A percentile compares a stretch with the other conserved stretches of the same genome.
Conservation (phyloP, 1,140 invertebrate species). For the Scaptomyza pallida region DNA sequence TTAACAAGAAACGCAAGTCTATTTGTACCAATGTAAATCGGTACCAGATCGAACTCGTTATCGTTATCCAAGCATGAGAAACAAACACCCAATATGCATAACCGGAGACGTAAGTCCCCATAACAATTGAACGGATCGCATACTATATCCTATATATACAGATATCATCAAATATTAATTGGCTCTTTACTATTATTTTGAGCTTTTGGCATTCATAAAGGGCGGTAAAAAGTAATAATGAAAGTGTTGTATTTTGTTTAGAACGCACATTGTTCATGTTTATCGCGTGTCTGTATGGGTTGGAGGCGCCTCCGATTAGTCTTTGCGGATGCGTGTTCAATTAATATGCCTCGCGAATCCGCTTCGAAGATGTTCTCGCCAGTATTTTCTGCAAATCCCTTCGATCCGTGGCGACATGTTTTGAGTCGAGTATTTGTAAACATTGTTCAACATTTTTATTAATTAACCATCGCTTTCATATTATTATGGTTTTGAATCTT, state of each 20-base stretch:
- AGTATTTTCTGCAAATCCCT: constrained; percentile 43
- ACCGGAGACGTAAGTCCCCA: constrained; percentile 16
- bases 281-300: constrained; percentile 8
- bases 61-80: constrained; percentile 70
- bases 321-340: constrained; percentile 31
- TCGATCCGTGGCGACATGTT: neutral
- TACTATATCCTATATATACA: neutral
- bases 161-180: constrained; percentile 70
- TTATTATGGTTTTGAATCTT: neutral
- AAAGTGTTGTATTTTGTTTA: constrained; percentile 32
- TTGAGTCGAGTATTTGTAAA: no score
- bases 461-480: no score
- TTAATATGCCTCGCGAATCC: constrained; percentile 14
- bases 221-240: constrained; percentile 42
- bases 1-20: constrained; percentile 49
- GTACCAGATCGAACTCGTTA: constrained; percentile 76
- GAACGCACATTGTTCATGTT: constrained; percentile 12
- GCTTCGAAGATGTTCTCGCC: constrained; percentile 44
- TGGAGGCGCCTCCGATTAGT: constrained; percentile 15
- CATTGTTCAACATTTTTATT: neutral
- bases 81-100: constrained; percentile 42
- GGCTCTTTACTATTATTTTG: constrained; percentile 47
- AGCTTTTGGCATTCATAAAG: constrained; percentile 47
- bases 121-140: constrained; percentile 28
- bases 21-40: constrained; percentile 57